phyloP scores from a whole-genome alignment of 2,888 invertebrate species.

The Drosophila phalerata region DNA sequence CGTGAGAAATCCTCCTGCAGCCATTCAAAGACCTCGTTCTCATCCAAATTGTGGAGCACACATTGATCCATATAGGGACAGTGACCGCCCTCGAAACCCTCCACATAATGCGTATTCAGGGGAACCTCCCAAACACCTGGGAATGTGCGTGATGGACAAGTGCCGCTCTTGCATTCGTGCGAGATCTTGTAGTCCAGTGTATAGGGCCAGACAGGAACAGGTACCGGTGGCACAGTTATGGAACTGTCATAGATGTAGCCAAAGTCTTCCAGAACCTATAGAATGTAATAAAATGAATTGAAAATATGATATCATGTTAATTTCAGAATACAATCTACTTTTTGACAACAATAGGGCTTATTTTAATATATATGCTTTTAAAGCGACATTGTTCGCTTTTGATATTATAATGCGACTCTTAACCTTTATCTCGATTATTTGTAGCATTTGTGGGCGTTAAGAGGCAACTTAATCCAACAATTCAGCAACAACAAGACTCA shows the following conservation, averaged over 20 bases:
- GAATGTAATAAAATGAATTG: neutral
- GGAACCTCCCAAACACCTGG: conserved; percentile 98
- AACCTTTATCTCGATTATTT: conserved; percentile 40
- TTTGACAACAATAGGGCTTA: neutral
- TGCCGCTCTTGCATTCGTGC: conserved; percentile 96
- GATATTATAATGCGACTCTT: conserved; percentile 13
- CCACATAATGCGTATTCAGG: conserved; percentile 94
- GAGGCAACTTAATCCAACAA: conserved; percentile 28
- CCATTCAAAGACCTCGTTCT: conserved; percentile 93
- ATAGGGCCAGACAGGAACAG: conserved; percentile 96
- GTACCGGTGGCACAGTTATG: conserved; percentile 92
- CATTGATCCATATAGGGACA: conserved; percentile 97
- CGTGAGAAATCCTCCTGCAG: conserved; percentile 94
- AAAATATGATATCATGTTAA: neutral
- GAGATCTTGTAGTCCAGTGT: conserved; percentile 97
- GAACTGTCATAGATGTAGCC: conserved; percentile 97
- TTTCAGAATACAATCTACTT: neutral
- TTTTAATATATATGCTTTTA: neutral
- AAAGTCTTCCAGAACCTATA: conserved; percentile 95
- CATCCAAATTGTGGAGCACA: conserved; percentile 94
- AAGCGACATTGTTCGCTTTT: neutral
- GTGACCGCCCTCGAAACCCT: conserved; percentile 95
- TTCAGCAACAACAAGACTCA: conserved; percentile 24
- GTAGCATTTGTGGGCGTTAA: conserved; percentile 24
- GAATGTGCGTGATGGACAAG: conserved; percentile 95